A percentile compares a stretch with the other conserved stretches of the same genome.
These are phyloP conservation scores for Triplophysa dalaica DNA, from an alignment of 2,113 vertebrate genomes.

Conservation along the genomic window DNA sequence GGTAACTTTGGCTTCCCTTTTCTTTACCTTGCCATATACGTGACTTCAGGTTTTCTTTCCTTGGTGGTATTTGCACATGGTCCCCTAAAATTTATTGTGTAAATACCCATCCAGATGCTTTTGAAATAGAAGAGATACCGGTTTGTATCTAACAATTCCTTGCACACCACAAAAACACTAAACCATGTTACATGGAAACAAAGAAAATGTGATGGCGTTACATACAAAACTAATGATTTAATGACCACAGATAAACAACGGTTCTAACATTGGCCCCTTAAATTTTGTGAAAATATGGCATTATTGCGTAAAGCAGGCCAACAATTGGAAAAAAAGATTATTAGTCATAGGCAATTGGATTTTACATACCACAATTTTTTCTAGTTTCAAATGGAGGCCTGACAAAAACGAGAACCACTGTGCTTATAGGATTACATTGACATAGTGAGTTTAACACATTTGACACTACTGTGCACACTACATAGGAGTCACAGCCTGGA, in stretches of 20 bases:
- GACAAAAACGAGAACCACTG: too few species aligned
- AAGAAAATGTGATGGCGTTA: background rate
- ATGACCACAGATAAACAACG: too few species aligned
- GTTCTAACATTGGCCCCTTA: too few species aligned
- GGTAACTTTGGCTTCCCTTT: background rate
- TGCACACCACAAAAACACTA: too few species aligned
- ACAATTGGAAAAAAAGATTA: background rate
- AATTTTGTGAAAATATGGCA: too few species aligned
- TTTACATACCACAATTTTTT: background rate
- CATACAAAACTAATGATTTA: background rate
- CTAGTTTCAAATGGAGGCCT: too few species aligned
- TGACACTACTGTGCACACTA: constrained; percentile 26
- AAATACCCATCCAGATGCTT: too few species aligned
- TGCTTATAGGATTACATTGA: background rate
- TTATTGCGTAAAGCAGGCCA: background rate
- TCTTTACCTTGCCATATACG: background rate
- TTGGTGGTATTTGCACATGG: too few species aligned
- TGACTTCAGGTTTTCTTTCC: background rate
- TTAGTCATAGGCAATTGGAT: background rate
- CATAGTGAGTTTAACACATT: constrained; percentile 25
- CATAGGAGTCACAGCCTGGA: constrained; percentile 22
- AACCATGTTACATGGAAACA: too few species aligned
- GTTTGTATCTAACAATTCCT: too few species aligned
- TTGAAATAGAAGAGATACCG: too few species aligned
- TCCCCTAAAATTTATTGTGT: too few species aligned